Evolutionary conservation across 2,888 invertebrate species (phyloP).

Genomic region (Teinopalpus imperialis): DNA sequence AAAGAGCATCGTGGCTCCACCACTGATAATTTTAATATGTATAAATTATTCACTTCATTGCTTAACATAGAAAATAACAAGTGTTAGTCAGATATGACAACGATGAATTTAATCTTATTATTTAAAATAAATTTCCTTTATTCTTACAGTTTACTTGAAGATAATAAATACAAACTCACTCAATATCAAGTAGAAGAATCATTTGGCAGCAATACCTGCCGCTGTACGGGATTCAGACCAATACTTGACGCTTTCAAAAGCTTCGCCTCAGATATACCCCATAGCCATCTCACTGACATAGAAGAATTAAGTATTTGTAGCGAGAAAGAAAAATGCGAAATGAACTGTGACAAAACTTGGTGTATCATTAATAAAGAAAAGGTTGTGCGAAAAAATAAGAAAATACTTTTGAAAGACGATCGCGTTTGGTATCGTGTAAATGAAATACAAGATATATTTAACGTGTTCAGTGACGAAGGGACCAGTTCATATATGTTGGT

Average conservation of each 20-base stretch:
- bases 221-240: constrained; percentile 89
- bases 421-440: constrained; percentile 78
- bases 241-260: constrained; percentile 89
- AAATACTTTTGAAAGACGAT: constrained; percentile 53
- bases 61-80: no score
- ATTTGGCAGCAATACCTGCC: constrained; percentile 88
- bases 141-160: constrained; percentile 49
- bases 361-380: constrained; percentile 75
- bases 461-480: constrained; percentile 65
- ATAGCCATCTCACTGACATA: constrained; percentile 62
- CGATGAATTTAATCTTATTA: no score
- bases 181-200: constrained; percentile 86
- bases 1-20: no score
- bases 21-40: no score
- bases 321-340: constrained; percentile 24
- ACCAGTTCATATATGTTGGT: constrained; percentile 83
- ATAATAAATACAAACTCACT: constrained; percentile 55
- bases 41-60: no score
- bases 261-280: constrained; percentile 82
- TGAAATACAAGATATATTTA: constrained; percentile 72
- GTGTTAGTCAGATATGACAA: no score
- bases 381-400: constrained; percentile 43
- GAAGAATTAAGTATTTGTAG: constrained; percentile 56
- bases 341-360: constrained; percentile 39
- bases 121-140: neutral